Percentiles rank a stretch among this genome's conserved stretches.
phyloP scores from a whole-genome alignment of 2,888 invertebrate species.

The Cheilosia grossa region DNA sequence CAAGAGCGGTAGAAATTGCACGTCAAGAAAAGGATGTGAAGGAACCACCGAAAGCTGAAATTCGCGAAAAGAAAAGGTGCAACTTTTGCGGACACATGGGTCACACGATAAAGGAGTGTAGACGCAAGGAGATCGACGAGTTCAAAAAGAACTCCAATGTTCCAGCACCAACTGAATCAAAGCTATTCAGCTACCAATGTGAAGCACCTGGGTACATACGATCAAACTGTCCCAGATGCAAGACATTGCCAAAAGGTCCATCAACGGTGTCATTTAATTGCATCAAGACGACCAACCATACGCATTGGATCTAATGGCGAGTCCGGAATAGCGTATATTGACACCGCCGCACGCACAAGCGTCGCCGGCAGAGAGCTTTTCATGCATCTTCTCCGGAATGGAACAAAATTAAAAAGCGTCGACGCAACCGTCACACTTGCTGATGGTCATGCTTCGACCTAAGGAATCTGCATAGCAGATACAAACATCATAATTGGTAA shows the following conservation, averaged over 20 bases:
- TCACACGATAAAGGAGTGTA: slow-evolving; percentile 3
- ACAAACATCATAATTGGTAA: slow-evolving; percentile 25
- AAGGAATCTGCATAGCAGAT: slow-evolving; percentile 24
- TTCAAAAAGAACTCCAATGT: neutral
- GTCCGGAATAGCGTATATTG: slow-evolving; percentile 1
- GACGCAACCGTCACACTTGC: slow-evolving; percentile 23
- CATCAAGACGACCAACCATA: slow-evolving; percentile 17
- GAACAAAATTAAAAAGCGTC: slow-evolving; percentile 7
- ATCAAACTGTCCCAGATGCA: too few species aligned
- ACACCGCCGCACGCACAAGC: slow-evolving; percentile 25
- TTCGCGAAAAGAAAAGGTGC: neutral
- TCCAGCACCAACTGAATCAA: neutral
- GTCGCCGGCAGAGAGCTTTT: slow-evolving; percentile 39
- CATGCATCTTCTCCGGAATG: slow-evolving; percentile 17
- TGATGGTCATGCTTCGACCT: slow-evolving; percentile 4
- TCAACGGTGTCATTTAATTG: slow-evolving; percentile 21
- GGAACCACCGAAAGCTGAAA: neutral
- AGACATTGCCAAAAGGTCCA: slow-evolving; percentile 19
- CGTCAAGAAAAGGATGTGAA: neutral
- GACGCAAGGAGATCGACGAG: neutral
- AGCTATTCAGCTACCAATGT: slow-evolving; percentile 10
- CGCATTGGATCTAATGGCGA: slow-evolving; percentile 9
- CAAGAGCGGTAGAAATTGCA: slow-evolving; percentile 19
- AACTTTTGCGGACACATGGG: slow-evolving; percentile 11
- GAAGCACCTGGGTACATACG: neutral